These are phyloP conservation scores for Salticus scenicus DNA, from an alignment of 2,888 invertebrate genomes.

Conservation along the genomic window DNA sequence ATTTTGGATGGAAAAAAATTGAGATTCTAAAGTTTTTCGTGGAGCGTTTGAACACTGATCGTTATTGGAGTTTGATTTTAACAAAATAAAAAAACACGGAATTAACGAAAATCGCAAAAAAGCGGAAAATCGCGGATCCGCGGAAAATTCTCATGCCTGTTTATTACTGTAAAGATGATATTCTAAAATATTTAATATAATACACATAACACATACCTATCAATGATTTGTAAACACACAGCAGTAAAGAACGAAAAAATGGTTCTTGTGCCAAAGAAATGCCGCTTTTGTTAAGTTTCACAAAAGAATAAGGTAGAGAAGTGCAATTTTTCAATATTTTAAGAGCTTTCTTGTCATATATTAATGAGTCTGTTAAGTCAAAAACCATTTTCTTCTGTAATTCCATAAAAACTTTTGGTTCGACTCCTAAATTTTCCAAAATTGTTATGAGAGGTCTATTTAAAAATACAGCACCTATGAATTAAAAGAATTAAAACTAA, in stretches of 20 bases:
- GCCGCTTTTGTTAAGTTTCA: conserved; percentile 42
- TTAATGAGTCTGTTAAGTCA: conserved; percentile 59
- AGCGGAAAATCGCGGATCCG: too few relatives aligned
- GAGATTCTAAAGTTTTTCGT: too few relatives aligned
- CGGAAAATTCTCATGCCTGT: too few relatives aligned
- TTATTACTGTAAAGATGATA: too few relatives aligned
- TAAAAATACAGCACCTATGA: conserved; percentile 70
- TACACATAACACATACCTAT: conserved; percentile 63
- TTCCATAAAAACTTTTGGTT: conserved; percentile 56
- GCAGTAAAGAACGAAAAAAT: conserved; percentile 66
- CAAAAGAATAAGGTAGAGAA: conserved; percentile 48
- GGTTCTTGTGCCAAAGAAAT: conserved; percentile 67
- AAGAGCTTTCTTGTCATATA: conserved; percentile 58
- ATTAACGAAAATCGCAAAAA: too few relatives aligned
- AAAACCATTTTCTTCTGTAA: conserved; percentile 52
- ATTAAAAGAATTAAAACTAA: conserved; percentile 1
- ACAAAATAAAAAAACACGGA: too few relatives aligned
- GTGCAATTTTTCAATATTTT: conserved; percentile 51
- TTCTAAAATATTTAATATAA: too few relatives aligned
- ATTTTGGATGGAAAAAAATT: too few relatives aligned
- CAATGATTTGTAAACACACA: conserved; percentile 47
- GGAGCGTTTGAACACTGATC: too few relatives aligned
- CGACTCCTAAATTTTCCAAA: conserved; percentile 71
- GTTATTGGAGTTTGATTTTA: too few relatives aligned
- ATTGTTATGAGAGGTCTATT: conserved; percentile 72